These are phyloP conservation scores for Cephus pygmeus DNA, from an alignment of 2,888 invertebrate genomes.

Conservation along the genomic window DNA sequence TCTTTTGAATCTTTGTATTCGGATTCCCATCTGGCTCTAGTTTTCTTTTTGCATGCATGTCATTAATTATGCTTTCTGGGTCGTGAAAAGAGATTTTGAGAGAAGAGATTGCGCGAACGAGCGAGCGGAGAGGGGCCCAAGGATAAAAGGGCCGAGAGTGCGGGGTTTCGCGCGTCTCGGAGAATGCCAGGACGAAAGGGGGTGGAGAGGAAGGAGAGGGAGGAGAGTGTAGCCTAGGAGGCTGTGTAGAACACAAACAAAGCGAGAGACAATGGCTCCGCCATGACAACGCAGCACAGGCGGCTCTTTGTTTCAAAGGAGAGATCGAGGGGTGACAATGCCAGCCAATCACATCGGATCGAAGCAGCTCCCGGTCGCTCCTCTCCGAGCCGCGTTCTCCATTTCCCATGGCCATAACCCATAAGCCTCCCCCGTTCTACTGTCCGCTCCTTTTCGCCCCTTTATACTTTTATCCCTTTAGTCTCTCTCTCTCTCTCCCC, in stretches of 20 bases:
- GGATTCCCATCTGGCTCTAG: background rate
- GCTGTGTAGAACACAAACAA: conserved; percentile 36
- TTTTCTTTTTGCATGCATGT: background rate
- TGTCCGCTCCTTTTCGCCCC: too few relatives aligned
- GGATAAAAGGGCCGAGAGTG: too few relatives aligned
- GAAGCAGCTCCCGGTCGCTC: conserved; percentile 8
- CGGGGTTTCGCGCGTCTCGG: conserved; percentile 17
- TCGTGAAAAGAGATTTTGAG: conserved; percentile 4
- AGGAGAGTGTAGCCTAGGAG: conserved; percentile 1
- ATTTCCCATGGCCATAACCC: too few relatives aligned
- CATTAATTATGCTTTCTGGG: conserved; percentile 5
- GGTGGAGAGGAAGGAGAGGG: background rate
- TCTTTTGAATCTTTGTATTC: background rate
- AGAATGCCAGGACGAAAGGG: conserved; percentile 26
- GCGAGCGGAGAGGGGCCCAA: conserved; percentile 18
- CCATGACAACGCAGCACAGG: conserved; percentile 3
- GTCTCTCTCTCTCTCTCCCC: background rate
- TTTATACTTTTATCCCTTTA: background rate
- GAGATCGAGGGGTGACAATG: conserved; percentile 45
- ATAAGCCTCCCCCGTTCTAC: too few relatives aligned
- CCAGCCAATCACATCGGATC: conserved; percentile 43
- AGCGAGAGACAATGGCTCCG: conserved; percentile 44
- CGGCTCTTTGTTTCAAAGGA: conserved; percentile 43
- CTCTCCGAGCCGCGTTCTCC: too few relatives aligned
- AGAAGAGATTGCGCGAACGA: background rate